Evolutionary conservation across 2,113 vertebrate genomes (phyloP).

Genomic region (Hippocampus abdominalis): DNA sequence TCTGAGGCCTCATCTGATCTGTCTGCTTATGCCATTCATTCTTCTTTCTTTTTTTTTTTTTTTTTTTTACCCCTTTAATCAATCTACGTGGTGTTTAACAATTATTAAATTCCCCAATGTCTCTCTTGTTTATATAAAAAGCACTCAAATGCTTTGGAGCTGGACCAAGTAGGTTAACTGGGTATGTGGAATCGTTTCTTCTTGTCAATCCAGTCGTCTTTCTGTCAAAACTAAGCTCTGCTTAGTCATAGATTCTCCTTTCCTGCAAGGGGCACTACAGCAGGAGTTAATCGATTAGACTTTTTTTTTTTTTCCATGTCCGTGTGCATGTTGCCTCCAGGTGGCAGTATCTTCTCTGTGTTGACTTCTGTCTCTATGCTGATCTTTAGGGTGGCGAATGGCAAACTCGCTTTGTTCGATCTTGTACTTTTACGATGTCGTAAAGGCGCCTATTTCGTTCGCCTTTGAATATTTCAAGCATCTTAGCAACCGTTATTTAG

Average conservation of each 20-base stretch:
- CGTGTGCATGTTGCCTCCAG: slow-evolving; percentile 69
- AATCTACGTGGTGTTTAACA: slow-evolving; percentile 64
- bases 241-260: slow-evolving; percentile 66
- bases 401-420: not conserved
- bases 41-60: slow-evolving; percentile 46
- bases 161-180: slow-evolving; percentile 80
- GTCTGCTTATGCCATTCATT: slow-evolving; percentile 61
- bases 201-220: slow-evolving; percentile 74
- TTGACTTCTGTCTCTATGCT: slow-evolving; percentile 32
- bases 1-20: slow-evolving; percentile 56
- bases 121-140: slow-evolving; percentile 79
- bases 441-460: not conserved
- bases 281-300: slow-evolving; percentile 46
- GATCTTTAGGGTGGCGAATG: not conserved
- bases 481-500: slow-evolving; percentile 10
- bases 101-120: slow-evolving; percentile 77
- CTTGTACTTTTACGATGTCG: slow-evolving; percentile 5
- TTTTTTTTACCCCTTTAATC: slow-evolving; percentile 32
- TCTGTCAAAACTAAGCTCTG: slow-evolving; percentile 63
- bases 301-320: slow-evolving; percentile 34
- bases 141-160: slow-evolving; percentile 80
- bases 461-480: slow-evolving; percentile 6
- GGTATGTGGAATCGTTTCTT: slow-evolving; percentile 77
- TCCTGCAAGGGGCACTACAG: slow-evolving; percentile 57
- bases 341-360: slow-evolving; percentile 61